Percentiles rank a stretch among this genome's conserved stretches.
Evolutionary conservation across 2,113 vertebrate genomes (phyloP).

Genomic region (Alectura lathami): DNA sequence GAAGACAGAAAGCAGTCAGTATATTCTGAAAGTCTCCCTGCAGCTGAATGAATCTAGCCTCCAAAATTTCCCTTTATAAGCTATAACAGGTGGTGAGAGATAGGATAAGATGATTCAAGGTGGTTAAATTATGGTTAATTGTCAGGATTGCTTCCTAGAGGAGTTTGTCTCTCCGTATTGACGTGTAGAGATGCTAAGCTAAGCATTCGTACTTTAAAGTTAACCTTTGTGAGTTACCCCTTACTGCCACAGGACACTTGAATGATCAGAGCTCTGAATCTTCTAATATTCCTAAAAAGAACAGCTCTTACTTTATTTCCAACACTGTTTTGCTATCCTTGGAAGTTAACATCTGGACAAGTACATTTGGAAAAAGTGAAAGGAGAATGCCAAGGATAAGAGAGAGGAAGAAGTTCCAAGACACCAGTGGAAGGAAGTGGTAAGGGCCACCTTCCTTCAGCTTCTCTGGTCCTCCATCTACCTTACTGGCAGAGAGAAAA

Average conservation of each 20-base stretch:
- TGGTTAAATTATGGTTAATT: neutral
- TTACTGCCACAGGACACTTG: neutral
- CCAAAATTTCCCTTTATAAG: neutral
- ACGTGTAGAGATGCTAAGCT: neutral
- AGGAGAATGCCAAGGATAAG: neutral
- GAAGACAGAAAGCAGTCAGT: neutral
- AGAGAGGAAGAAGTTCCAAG: neutral
- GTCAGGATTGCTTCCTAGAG: neutral
- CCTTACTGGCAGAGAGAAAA: neutral
- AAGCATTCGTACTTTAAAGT: neutral
- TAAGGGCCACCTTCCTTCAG: neutral
- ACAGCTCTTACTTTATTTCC: neutral
- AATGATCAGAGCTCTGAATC: neutral
- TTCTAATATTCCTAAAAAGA: neutral
- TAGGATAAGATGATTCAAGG: neutral
- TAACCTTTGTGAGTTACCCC: neutral
- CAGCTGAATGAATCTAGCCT: neutral
- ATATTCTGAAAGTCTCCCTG: neutral
- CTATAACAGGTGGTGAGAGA: neutral
- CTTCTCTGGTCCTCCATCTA: neutral
- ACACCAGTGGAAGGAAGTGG: fast-evolving
- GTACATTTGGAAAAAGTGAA: neutral
- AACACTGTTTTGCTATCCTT: neutral
- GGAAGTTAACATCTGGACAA: neutral
- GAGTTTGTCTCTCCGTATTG: neutral